Conservation (phyloP, 2,888 invertebrate species). For the Nemoura dubitans region DNA sequence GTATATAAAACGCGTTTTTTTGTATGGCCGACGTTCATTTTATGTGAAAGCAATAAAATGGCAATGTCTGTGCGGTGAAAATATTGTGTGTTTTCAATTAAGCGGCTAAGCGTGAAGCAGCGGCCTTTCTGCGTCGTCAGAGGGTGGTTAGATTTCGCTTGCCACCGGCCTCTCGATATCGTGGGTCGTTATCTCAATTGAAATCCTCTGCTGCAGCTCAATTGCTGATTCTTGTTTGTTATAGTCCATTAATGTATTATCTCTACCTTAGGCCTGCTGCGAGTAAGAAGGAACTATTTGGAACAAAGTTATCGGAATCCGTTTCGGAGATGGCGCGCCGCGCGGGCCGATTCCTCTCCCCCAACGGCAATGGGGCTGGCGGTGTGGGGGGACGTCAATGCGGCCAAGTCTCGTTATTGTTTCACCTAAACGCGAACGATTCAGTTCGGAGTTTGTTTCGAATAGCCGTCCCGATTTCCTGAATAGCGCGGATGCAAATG, state of each 20-base stretch:
- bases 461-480: neutral
- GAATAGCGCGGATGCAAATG: neutral
- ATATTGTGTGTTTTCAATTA: neutral
- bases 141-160: neutral
- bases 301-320: neutral
- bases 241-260: slow-evolving; percentile 7
- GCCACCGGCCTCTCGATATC: neutral
- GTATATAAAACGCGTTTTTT: neutral
- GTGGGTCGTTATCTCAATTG: neutral
- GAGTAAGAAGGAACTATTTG: neutral
- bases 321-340: neutral
- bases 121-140: neutral
- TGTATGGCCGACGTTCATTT: neutral
- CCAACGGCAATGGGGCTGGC: neutral
- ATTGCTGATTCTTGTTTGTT: neutral
- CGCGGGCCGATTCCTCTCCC: neutral
- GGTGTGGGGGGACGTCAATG: neutral
- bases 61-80: neutral
- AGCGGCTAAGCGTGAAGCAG: neutral
- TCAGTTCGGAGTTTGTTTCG: neutral
- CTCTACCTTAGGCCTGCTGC: neutral
- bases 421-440: slow-evolving; percentile 4
- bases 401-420: neutral
- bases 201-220: neutral
- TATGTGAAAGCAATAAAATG: neutral